Conservation (phyloP, 1,140 invertebrate genomes). For the Calliphora vicina region DNA sequence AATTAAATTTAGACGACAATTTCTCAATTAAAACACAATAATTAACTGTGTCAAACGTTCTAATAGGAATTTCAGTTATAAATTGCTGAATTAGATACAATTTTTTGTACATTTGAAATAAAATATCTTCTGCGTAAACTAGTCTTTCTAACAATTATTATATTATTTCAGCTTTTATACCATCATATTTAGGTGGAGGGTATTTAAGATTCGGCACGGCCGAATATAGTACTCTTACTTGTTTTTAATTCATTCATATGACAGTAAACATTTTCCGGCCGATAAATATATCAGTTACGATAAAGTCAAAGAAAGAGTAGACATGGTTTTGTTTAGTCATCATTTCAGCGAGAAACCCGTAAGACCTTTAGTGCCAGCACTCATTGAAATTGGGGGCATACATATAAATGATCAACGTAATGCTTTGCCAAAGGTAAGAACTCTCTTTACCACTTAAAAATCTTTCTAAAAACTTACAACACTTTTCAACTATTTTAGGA, state of each 20-base stretch:
- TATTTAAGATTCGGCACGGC: no score
- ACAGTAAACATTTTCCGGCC: slow-evolving; percentile 46
- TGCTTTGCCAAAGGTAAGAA: slow-evolving; percentile 10
- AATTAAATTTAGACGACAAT: no score
- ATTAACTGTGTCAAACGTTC: no score
- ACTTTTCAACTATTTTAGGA: slow-evolving; percentile 4
- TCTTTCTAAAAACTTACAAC: neutral
- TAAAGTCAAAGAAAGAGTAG: slow-evolving; percentile 44
- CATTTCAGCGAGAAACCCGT: slow-evolving; percentile 58
- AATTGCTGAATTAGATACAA: no score
- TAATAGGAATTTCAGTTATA: no score
- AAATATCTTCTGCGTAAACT: no score
- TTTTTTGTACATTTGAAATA: no score
- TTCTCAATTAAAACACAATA: no score
- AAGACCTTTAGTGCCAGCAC: slow-evolving; percentile 55
- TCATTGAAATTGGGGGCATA: slow-evolving; percentile 63
- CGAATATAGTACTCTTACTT: no score
- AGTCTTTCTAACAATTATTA: no score
- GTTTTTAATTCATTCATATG: neutral
- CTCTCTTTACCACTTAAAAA: neutral
- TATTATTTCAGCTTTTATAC: no score
- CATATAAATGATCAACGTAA: slow-evolving; percentile 51
- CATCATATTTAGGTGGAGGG: no score
- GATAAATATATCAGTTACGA: slow-evolving; percentile 48
- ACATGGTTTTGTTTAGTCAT: slow-evolving; percentile 50